Base-by-base conservation (phyloP, 2,113 vertebrate genomes). In the Chionomys nivalis region DNA sequence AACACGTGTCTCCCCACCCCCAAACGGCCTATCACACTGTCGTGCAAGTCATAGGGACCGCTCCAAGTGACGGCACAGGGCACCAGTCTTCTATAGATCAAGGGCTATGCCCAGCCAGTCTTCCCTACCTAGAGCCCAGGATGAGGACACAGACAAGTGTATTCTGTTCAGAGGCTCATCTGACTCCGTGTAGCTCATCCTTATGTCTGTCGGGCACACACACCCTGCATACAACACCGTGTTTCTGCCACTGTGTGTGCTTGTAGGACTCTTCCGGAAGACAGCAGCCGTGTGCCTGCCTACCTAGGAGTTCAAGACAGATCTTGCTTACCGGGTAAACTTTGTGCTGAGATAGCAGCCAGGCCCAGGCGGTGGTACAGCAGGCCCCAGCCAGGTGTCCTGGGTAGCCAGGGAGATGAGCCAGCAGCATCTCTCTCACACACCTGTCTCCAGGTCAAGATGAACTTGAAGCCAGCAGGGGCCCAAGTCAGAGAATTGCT, bases 361-460 rank as follows among this genome's bases (percentile, higher is more conserved):
- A 24, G 55, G 87, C 83, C 0, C 3, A 39, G 65, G 68, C 26
- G 0, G 87, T 11, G 5, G 85, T 28, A 14, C 63, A 17, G 88
- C 24, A 16, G 88, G 49, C 77, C 91, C 65, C 28, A 26, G 68
- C 93, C 94, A 96, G 96, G 95, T 95, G 97, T 81, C 93, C 75
- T 17, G 12, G n/a, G 66, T 21, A 0, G 83, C 77, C 44, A 17
- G 85, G 66, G 85, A 94, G 81, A 90, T 52, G 61, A 93, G 65
- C 73, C 66, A 66, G 91, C 88, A 90, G 93, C 92, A 63, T 44
- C 77, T 92, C 70, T 86, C 81, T 52, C 61, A 28, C 75, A 78
- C 96, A 96, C 95, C 90, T 97, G 97, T 94, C 85, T 89, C 28
- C 68, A 89, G 83, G 86, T 98, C 92, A 92, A 77, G 65, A 94